These are phyloP conservation scores for Tribolium castaneum DNA, from an alignment of 1,140 invertebrate species.

Conservation along the genomic window DNA sequence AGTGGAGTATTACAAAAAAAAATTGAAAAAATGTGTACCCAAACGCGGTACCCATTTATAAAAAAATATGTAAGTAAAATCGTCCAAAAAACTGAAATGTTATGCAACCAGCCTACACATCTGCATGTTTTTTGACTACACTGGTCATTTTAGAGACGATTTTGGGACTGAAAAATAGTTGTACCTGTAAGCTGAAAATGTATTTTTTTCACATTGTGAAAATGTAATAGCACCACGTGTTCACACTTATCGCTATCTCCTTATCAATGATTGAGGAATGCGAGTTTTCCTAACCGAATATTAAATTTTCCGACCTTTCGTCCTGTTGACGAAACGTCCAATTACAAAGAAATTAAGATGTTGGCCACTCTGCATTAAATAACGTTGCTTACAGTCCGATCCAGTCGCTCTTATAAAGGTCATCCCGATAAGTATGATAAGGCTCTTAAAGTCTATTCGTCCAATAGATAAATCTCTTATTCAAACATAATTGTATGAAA, in stretches of 20 bases:
- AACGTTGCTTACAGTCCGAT: not conserved
- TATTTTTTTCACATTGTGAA: not conserved
- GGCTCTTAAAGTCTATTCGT: slow-evolving; percentile 40
- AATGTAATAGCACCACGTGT: not conserved
- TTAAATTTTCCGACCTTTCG: too few relatives aligned
- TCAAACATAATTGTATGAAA: slow-evolving; percentile 30
- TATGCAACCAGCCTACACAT: too few relatives aligned
- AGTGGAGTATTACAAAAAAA: too few relatives aligned
- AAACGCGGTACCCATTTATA: too few relatives aligned
- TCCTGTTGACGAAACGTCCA: not conserved
- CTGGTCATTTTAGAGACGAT: too few relatives aligned
- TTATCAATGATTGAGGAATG: not conserved
- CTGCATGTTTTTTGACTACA: too few relatives aligned
- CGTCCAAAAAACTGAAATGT: too few relatives aligned
- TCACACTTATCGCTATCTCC: not conserved
- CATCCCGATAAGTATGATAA: slow-evolving; percentile 43
- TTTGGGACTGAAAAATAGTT: too few relatives aligned
- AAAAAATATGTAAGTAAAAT: too few relatives aligned
- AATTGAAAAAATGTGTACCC: too few relatives aligned
- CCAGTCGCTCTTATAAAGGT: slow-evolving; percentile 32
- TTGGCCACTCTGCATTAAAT: not conserved
- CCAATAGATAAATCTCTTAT: slow-evolving; percentile 27
- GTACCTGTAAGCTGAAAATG: not conserved
- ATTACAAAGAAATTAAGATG: not conserved
- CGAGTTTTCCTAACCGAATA: too few relatives aligned